A percentile compares a stretch with the other conserved stretches of the same genome.
These are phyloP conservation scores for Drosophila kambysellisi DNA, from an alignment of 2,888 invertebrate genomes.

Conservation along the genomic window DNA sequence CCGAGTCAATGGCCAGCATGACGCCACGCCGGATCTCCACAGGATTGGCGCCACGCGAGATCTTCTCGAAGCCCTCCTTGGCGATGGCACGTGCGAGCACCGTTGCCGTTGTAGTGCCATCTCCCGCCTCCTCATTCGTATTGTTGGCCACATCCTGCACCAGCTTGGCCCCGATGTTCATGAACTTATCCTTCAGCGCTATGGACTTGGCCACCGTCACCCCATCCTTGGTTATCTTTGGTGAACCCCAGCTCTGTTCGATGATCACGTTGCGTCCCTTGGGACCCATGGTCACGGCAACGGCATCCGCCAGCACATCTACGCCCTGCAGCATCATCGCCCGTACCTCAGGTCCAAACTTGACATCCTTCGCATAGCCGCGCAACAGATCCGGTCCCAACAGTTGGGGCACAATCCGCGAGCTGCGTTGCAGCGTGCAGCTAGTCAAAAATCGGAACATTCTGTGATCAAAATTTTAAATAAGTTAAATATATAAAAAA, in stretches of 20 bases:
- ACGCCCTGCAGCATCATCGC: conserved; percentile 99
- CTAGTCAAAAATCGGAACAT: conserved; percentile 57
- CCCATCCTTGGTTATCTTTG: conserved; percentile 99
- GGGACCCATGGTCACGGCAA: conserved; percentile 99
- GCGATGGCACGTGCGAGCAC: conserved; percentile 99
- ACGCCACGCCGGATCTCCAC: conserved; percentile 97
- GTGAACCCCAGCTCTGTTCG: conserved; percentile 99
- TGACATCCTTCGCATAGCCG: conserved; percentile 96
- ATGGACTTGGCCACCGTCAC: conserved; percentile 99
- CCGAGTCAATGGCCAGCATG: conserved; percentile 96
- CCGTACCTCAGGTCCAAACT: conserved; percentile 98
- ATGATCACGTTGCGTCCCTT: conserved; percentile 99
- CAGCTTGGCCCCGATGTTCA: conserved; percentile 98
- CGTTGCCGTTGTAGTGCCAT: conserved; percentile 99
- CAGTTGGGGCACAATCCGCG: conserved; percentile 81
- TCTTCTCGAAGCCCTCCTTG: conserved; percentile 99
- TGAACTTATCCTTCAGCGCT: conserved; percentile 98
- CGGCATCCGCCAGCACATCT: conserved; percentile 98
- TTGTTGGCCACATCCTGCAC: conserved; percentile 99
- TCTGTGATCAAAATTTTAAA: neutral
- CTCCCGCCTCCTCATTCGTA: conserved; percentile 99
- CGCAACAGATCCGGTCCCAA: conserved; percentile 83
- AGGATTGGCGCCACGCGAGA: conserved; percentile 98
- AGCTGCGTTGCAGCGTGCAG: conserved; percentile 84
- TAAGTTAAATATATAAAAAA: neutral